Conservation (phyloP, 1,140 invertebrate genomes). For the Schlechtendalia chinensis region DNA sequence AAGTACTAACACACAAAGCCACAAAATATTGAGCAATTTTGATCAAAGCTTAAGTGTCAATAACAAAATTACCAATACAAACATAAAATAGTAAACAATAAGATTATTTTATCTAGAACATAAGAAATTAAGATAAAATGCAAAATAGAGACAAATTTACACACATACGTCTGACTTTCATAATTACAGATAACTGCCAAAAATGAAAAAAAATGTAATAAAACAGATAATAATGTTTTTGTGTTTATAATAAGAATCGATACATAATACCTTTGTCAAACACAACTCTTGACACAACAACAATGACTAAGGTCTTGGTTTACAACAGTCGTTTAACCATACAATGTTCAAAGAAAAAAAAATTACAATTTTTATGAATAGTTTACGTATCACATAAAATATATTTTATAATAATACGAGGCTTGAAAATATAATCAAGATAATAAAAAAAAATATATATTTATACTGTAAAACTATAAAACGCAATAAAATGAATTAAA, state of each 20-base stretch:
- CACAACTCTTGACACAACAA: slow-evolving; percentile 8
- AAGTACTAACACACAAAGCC: too few relatives aligned
- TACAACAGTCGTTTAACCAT: background rate
- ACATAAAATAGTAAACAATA: too few relatives aligned
- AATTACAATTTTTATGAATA: background rate
- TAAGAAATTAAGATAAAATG: background rate
- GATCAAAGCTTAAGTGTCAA: too few relatives aligned
- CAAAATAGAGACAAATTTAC: background rate
- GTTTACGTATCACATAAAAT: background rate
- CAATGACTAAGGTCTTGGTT: background rate
- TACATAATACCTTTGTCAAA: background rate
- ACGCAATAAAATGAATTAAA: slow-evolving; percentile 19
- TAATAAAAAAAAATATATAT: background rate
- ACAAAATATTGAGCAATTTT: too few relatives aligned
- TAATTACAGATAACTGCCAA: too few relatives aligned
- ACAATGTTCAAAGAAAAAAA: background rate
- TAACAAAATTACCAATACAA: too few relatives aligned
- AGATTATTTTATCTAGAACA: background rate
- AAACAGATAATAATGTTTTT: slow-evolving; percentile 1
- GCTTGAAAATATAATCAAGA: background rate
- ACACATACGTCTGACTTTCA: too few relatives aligned
- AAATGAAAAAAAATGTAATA: too few relatives aligned
- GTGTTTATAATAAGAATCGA: background rate
- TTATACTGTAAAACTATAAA: slow-evolving; percentile 36
- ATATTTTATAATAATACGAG: background rate